Conservation (phyloP, 2,113 vertebrate species). For the Limnothrissa miodon region DNA sequence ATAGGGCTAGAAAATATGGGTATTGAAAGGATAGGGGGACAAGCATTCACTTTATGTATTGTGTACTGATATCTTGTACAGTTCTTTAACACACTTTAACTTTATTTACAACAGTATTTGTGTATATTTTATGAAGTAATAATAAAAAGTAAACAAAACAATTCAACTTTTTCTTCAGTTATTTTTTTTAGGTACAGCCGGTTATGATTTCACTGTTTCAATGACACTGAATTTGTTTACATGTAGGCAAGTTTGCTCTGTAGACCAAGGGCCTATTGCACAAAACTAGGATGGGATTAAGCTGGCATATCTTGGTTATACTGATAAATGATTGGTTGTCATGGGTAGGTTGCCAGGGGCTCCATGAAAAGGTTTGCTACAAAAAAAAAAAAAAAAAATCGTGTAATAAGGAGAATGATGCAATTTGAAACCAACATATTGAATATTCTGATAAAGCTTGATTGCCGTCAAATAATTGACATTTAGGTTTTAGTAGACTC, state of each 20-base stretch:
- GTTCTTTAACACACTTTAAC: slow-evolving; percentile 76
- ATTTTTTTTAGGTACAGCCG: background rate
- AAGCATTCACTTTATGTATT: slow-evolving; percentile 67
- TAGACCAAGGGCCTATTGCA: too few relatives aligned
- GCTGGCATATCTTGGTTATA: too few relatives aligned
- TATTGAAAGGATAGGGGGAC: slow-evolving; percentile 30
- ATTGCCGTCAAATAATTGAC: background rate
- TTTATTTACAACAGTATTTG: slow-evolving; percentile 81
- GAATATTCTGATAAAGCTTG: too few relatives aligned
- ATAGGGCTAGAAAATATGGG: slow-evolving; percentile 14
- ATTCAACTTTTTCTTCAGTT: slow-evolving; percentile 46
- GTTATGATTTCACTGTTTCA: background rate
- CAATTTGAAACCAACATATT: too few relatives aligned
- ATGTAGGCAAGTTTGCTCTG: background rate
- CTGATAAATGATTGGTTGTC: too few relatives aligned
- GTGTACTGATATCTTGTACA: slow-evolving; percentile 78
- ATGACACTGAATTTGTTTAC: background rate
- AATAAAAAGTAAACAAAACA: slow-evolving; percentile 61
- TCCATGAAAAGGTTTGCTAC: too few relatives aligned
- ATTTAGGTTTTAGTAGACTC: background rate
- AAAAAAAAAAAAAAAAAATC: too few relatives aligned
- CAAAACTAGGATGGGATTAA: too few relatives aligned
- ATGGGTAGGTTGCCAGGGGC: too few relatives aligned
- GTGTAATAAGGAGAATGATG: too few relatives aligned
- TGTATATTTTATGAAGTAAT: slow-evolving; percentile 82